Evolutionary conservation across 64 coral and sea anemone genomes (phyloP), one percentile per base, ranked within the genome.

Genomic region (Pocillopora verrucosa): DNA sequence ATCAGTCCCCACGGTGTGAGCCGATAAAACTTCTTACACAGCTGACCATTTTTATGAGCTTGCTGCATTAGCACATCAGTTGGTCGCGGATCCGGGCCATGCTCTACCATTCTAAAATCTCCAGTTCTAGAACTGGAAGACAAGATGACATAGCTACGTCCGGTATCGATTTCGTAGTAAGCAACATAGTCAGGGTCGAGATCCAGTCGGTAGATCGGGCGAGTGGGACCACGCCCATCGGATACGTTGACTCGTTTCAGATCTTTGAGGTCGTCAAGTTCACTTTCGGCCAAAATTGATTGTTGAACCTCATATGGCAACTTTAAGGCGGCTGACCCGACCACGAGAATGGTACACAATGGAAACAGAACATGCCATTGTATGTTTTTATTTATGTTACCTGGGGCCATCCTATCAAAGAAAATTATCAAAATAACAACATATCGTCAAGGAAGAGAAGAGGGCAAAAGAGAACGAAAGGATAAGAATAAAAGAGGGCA

Each of bases 191-290:
- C 88, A 0, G 86, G 78, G 36, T 93, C 86, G 61, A 93, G 91
- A 78, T 93, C 91, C 78, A 88, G 87, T 76, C 91, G 91, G 56
- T 93, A 93, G 24, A 93, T 76, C 3, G 69, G 30, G 30, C 67
- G 51, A 10, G 59, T 65, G 63, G 6, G 63, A 6, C 63, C 63
- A 19, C 16, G 6, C 16, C 22, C 73, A 62, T 65, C 51, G 56
- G 19, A 86, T 65, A 65, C 63, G 22, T 65, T 65, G 16, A 65
- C 16, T 20, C 16, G 16, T 4, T 5, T 65, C 16, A 65, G 63
- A 17, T 65, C 63, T 65, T 15, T 65, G 63, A 65, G 22, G 63
- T 65, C 63, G 5, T 65, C 5, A 1, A 65, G 63, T 15, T 65
- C 63, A 20, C 63, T 17, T 13, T 19, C 13, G 5, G 16, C 63